These are phyloP conservation scores for Echinometra lucunter DNA, from an alignment of 53 echinoderm and acorn worm species.

Conservation along the genomic window DNA sequence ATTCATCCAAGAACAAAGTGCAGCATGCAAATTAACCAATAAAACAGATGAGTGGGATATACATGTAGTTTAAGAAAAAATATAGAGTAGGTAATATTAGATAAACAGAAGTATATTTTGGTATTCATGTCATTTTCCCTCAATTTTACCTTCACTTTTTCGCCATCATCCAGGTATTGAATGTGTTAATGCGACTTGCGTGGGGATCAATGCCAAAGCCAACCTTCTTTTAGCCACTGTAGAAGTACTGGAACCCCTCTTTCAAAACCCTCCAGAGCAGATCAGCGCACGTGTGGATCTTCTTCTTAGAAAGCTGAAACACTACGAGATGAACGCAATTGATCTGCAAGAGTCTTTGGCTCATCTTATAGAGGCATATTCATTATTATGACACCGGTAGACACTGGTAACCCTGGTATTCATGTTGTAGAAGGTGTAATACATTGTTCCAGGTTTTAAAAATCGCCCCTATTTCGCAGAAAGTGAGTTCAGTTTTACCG, in stretches of 20 bases:
- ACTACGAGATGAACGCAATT: constrained; percentile 27
- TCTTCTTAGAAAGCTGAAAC: neutral
- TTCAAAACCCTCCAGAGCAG: constrained; percentile 66
- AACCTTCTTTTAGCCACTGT: constrained; percentile 79
- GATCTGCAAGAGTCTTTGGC: constrained; percentile 23
- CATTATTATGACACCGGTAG: neutral
- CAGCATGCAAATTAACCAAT: no score
- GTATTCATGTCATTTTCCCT: no score
- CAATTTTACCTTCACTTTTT: neutral
- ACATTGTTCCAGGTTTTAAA: no score
- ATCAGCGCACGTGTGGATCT: constrained; percentile 18
- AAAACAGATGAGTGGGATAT: no score
- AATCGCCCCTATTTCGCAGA: no score
- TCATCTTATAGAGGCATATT: neutral
- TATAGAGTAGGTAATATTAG: no score
- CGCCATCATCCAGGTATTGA: constrained; percentile 45
- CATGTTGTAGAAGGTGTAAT: no score
- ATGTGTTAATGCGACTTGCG: constrained; percentile 79
- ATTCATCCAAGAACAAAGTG: no score
- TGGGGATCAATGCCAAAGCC: constrained; percentile 79
- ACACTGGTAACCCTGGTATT: neutral
- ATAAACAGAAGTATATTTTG: no score
- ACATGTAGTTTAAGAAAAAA: no score
- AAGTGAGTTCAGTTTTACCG: no score
- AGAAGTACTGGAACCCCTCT: constrained; percentile 74